Evolutionary conservation across 2,797 vertebrate species (phyloP), one percentile per base, ranked within the genome.

Genomic region (Amphiprion clarkii): DNA sequence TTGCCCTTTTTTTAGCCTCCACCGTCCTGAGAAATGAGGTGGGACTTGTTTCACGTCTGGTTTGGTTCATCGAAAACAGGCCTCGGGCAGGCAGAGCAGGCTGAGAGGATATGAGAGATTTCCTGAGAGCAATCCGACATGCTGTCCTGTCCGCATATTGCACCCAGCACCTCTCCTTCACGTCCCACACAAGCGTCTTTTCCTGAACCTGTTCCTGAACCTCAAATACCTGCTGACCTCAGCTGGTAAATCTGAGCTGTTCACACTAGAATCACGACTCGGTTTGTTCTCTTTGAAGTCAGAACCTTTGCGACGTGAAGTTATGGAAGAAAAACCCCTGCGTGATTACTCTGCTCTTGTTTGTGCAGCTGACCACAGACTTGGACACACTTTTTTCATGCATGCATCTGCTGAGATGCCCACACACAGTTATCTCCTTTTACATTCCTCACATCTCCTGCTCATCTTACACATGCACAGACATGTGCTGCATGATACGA

Each of bases 291-390:
- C 51, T 70, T 40, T 52, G 42, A 76, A 57, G 62, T 70, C 52
- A 60, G 60, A 74, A 25, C 33, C 44, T 17, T 58, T 33, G 55
- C 53, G 42, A 80, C 25, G 61, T 1, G 49, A 3, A 23, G 60
- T 79, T 81, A 62, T 53, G 12, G 67, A 67, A 82, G 53, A 49
- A 8, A n/a, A 46, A 51, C 36, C 17, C 65, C 29, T 52, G 29
- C 16, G 21, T 25, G 17, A 55, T 25, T 49, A 5, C 64, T 39
- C 36, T 39, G 36, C 36, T n/a, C 59, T 33, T 74, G 67, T 78
- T 78, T 74, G 36, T 69, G 46, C 82, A 84, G 74, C 78, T 83
- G 80, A 79, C 23, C 48, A 19, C 9, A 13, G 9, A 60, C 27
- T 64, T 52, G 33, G 4, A 58, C 59, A 74, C 21, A 54, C 19